Evolutionary conservation across 2,888 invertebrate genomes (phyloP).

Genomic region (Eilema caniola): DNA sequence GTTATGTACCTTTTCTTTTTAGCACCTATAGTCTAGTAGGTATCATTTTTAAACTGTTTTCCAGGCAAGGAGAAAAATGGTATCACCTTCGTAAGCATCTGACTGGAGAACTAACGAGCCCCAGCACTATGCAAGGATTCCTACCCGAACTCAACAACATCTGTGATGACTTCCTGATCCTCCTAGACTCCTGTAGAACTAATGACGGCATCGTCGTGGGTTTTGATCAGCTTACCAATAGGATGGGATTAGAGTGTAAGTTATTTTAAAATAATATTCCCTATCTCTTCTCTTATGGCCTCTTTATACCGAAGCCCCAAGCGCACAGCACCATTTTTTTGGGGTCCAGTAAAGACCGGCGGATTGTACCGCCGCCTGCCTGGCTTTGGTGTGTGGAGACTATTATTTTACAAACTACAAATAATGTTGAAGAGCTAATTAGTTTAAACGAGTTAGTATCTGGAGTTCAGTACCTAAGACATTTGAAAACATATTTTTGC

Average conservation of each 20-base stretch:
- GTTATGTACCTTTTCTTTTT: background rate
- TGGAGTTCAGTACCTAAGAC: no score
- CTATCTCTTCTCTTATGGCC: background rate
- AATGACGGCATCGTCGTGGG: slow-evolving; percentile 83
- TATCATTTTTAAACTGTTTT: slow-evolving; percentile 36
- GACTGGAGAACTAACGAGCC: slow-evolving; percentile 92
- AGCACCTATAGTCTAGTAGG: background rate
- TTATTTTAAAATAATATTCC: slow-evolving; percentile 40
- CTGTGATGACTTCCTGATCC: slow-evolving; percentile 91
- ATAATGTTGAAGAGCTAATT: no score
- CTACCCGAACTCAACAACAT: slow-evolving; percentile 91
- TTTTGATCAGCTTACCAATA: slow-evolving; percentile 91
- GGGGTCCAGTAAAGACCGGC: background rate
- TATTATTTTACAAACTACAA: no score
- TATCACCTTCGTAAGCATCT: slow-evolving; percentile 90
- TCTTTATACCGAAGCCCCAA: background rate
- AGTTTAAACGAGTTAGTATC: no score
- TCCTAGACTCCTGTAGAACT: slow-evolving; percentile 87
- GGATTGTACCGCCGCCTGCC: no score
- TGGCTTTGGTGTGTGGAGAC: no score
- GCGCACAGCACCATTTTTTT: no score
- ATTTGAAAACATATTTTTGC: no score
- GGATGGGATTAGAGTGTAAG: slow-evolving; percentile 93
- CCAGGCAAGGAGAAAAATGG: slow-evolving; percentile 93
- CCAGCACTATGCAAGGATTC: slow-evolving; percentile 91